These are phyloP conservation scores for Pyralis farinalis DNA, from an alignment of 2,888 invertebrate genomes.

Conservation along the genomic window DNA sequence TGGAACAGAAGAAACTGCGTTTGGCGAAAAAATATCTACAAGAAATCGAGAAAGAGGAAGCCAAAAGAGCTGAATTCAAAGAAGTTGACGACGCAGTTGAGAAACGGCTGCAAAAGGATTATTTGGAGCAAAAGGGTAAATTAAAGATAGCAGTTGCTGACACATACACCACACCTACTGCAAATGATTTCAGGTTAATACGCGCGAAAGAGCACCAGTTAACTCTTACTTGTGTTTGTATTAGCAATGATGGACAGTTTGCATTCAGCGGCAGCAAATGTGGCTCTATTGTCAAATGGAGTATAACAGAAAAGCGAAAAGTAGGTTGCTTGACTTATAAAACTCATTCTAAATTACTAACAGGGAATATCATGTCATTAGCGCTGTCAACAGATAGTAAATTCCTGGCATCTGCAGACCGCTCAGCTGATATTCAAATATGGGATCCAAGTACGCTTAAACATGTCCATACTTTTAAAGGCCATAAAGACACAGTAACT, in stretches of 20 bases:
- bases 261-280: slow-evolving; percentile 94
- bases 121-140: slow-evolving; percentile 92
- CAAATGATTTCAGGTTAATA: slow-evolving; percentile 70
- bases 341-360: slow-evolving; percentile 55
- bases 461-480: slow-evolving; percentile 89
- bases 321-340: slow-evolving; percentile 76
- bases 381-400: slow-evolving; percentile 90
- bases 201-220: slow-evolving; percentile 89
- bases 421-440: slow-evolving; percentile 86
- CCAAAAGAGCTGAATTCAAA: slow-evolving; percentile 83
- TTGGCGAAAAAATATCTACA: slow-evolving; percentile 94
- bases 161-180: slow-evolving; percentile 48
- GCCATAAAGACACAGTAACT: slow-evolving; percentile 87
- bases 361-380: slow-evolving; percentile 82
- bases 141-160: slow-evolving; percentile 88
- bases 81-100: slow-evolving; percentile 85
- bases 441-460: slow-evolving; percentile 91
- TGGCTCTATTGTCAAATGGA: slow-evolving; percentile 93
- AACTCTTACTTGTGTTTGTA: slow-evolving; percentile 89
- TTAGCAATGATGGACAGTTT: slow-evolving; percentile 86
- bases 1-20: slow-evolving; percentile 94
- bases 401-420: slow-evolving; percentile 84
- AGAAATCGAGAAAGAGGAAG: slow-evolving; percentile 92
- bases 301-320: slow-evolving; percentile 83
- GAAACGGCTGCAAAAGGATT: slow-evolving; percentile 90